phyloP scores from a whole-genome alignment of 2,888 invertebrate species.

The Microchrysa polita region DNA sequence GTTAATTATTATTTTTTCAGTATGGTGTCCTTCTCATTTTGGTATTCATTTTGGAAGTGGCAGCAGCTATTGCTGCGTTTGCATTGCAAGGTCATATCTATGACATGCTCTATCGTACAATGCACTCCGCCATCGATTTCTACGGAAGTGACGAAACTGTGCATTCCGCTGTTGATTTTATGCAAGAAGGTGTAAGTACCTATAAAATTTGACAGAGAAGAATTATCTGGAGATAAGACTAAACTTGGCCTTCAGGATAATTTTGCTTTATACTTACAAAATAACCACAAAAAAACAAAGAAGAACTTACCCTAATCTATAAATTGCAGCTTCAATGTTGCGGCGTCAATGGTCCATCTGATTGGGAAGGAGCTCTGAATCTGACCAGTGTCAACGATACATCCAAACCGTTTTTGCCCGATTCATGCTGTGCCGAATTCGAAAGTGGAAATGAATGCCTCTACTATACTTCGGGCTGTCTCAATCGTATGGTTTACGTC shows the following conservation, averaged over 20 bases:
- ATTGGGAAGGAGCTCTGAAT: constrained; percentile 67
- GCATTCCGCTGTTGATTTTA: constrained; percentile 75
- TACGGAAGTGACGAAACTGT: constrained; percentile 71
- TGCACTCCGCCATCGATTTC: constrained; percentile 71
- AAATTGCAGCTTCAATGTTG: constrained; percentile 74
- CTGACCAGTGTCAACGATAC: constrained; percentile 21
- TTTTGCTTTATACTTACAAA: too few species aligned
- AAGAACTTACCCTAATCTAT: constrained; percentile 2
- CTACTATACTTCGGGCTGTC: constrained; percentile 68
- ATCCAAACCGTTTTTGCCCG: constrained; percentile 65
- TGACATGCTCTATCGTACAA: constrained; percentile 67
- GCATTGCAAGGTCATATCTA: constrained; percentile 72
- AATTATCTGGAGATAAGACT: too few species aligned
- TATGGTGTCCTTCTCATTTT: constrained; percentile 80
- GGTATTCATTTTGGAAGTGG: constrained; percentile 82
- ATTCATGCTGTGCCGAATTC: constrained; percentile 70
- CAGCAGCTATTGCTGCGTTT: constrained; percentile 85
- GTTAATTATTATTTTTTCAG: constrained; percentile 63
- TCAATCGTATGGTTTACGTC: constrained; percentile 69
- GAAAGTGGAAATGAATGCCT: constrained; percentile 55
- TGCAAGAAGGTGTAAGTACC: constrained; percentile 76
- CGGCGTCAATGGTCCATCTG: constrained; percentile 71
- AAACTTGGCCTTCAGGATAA: too few species aligned
- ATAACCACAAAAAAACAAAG: too few species aligned
- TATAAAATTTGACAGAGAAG: background rate